Evolutionary conservation across 2,113 vertebrate species (phyloP).

Genomic region (Philantomba maxwellii): DNA sequence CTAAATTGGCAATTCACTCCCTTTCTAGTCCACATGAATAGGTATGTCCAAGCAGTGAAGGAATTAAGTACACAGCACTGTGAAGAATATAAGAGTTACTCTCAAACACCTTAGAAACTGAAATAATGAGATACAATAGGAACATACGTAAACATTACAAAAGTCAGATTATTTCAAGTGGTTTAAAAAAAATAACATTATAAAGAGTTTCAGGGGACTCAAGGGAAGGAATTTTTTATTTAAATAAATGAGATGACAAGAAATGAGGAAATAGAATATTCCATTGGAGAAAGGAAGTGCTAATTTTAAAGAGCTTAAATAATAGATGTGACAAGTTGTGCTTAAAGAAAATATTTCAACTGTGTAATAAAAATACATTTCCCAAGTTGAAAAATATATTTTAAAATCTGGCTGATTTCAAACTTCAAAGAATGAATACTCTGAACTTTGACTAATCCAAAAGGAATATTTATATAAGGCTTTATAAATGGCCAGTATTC

Average conservation of each 20-base stretch:
- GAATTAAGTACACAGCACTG: background rate
- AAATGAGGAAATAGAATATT: conserved; percentile 68
- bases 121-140: background rate
- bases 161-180: conserved; percentile 6
- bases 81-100: background rate
- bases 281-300: conserved; percentile 55
- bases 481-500: conserved; percentile 42
- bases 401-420: conserved; percentile 58
- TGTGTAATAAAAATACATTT: conserved; percentile 62
- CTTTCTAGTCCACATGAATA: background rate
- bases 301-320: conserved; percentile 67
- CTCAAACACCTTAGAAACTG: background rate
- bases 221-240: conserved; percentile 41
- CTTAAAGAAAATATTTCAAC: conserved; percentile 71
- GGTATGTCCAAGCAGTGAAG: background rate
- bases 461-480: conserved; percentile 64
- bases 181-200: background rate
- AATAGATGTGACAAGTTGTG: conserved; percentile 59
- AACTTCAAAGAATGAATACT: conserved; percentile 49
- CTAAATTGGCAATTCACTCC: background rate
- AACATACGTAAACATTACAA: conserved; percentile 21
- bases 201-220: background rate
- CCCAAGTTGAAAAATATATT: conserved; percentile 56
- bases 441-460: conserved; percentile 49
- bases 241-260: conserved; percentile 60